Conservation (phyloP, 2,797 vertebrate genomes). For the Pygocentrus nattereri region DNA sequence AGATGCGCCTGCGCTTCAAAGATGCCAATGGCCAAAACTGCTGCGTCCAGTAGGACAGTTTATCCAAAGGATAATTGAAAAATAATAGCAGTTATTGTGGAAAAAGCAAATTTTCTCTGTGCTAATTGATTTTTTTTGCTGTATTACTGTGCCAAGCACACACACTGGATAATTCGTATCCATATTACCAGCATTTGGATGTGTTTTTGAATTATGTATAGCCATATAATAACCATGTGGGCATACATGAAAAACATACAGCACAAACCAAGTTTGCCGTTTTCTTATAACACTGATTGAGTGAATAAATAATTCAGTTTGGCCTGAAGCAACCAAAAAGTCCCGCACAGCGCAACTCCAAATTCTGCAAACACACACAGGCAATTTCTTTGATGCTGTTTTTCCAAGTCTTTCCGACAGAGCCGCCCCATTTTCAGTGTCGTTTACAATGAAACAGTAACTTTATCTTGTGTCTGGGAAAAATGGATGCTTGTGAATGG, state of each 20-base stretch:
- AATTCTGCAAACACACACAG: neutral
- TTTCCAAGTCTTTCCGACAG: neutral
- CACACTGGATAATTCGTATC: slow-evolving; percentile 31
- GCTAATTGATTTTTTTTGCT: slow-evolving; percentile 50
- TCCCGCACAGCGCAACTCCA: neutral
- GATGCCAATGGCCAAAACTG: slow-evolving; percentile 92
- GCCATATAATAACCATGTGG: slow-evolving; percentile 21
- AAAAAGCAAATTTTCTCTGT: slow-evolving; percentile 60
- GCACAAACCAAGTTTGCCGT: slow-evolving; percentile 5
- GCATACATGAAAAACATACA: neutral
- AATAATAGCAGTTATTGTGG: slow-evolving; percentile 62
- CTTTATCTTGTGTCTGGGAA: slow-evolving; percentile 16
- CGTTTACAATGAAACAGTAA: neutral
- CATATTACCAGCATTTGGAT: slow-evolving; percentile 10
- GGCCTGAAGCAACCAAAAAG: neutral
- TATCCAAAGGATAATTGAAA: slow-evolving; percentile 38
- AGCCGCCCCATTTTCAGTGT: neutral
- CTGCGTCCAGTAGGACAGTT: slow-evolving; percentile 84
- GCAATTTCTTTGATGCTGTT: no score
- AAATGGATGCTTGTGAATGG: slow-evolving; percentile 20
- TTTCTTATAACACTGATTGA: neutral
- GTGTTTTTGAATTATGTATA: slow-evolving; percentile 14
- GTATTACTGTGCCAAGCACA: slow-evolving; percentile 55
- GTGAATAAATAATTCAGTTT: neutral
- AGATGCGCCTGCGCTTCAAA: slow-evolving; percentile 94